A percentile compares a stretch with the other conserved stretches of the same genome.
These are phyloP conservation scores for Paedocypris sp. DNA, from an alignment of 2,113 vertebrate species.

Conservation along the genomic window DNA sequence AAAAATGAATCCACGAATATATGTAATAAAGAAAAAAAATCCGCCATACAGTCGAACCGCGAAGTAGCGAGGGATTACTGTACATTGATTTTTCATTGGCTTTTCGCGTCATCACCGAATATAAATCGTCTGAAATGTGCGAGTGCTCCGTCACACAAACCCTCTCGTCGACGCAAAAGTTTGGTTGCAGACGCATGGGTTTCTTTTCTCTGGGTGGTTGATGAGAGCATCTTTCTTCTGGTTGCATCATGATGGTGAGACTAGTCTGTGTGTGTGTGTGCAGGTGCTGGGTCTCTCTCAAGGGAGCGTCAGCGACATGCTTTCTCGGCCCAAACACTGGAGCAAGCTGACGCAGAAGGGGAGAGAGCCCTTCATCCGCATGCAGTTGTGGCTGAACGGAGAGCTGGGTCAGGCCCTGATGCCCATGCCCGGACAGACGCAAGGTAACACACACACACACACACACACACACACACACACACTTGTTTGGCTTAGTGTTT, in stretches of 20 bases:
- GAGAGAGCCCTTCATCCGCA: conserved; percentile 85
- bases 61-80: no score
- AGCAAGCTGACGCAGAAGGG: conserved; percentile 88
- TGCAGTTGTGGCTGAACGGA: conserved; percentile 87
- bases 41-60: no score
- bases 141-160: no score
- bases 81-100: no score
- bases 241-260: conserved; percentile 21
- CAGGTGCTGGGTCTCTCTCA: conserved; percentile 84
- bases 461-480: not conserved
- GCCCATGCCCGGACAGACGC: conserved; percentile 19
- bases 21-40: no score
- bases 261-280: conserved; percentile 19
- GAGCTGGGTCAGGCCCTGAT: conserved; percentile 53
- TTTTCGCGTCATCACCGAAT: no score
- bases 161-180: no score
- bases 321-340: conserved; percentile 87
- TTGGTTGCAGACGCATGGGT: no score
- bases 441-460: not conserved
- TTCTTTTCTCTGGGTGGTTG: no score
- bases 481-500: no score
- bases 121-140: no score
- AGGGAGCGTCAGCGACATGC: conserved; percentile 88
- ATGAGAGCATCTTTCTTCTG: conserved; percentile 12
- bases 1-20: no score